Evolutionary conservation across 1,140 invertebrate species (phyloP), one percentile per base, ranked within the genome.

Genomic region (Pachypsylla venusta): DNA sequence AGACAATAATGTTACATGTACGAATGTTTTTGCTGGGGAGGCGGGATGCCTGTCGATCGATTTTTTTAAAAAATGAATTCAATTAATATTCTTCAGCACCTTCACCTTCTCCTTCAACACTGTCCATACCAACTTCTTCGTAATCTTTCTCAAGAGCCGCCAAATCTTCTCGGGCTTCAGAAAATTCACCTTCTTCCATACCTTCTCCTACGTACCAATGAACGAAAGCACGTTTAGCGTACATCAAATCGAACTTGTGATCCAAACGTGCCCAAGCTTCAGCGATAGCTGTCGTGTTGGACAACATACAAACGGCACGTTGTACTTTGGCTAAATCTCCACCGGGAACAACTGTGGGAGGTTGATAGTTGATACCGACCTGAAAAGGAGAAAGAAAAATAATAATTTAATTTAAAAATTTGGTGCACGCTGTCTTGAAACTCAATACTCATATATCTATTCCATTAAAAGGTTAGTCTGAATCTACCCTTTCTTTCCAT

Each of bases 291-390:
- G 76, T 77, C 1, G 75, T 78, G 67, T 79, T 79, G 53, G 73
- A 75, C 62, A 91, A 70, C 85, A 90, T 87, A 70, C 87, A 89
- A 10, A 90, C 85, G 3, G 87, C 87, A 60, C 86, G 76, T 68
- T 86, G 83, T 10, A 89, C 85, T 70, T 88, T 87, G 30, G 88
- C 87, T 62, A 91, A 71, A 72, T 91, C 87, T 67, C 81, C 87
- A 66, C 75, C 89, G 62, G 77, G 88, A 66, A 79, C 87, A 61
- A 86, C 85, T 10, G 83, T 87, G 1, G 87, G 87, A 85, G 83
- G 78, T 64, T 80, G 78, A 65, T 80, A 74, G 70, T 78, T 79
- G 62, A 79, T 78, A 7, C 69, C 69, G 69, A 67, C 77, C 71
- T 90, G n/a, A n/a, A n/a, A n/a, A n/a, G n/a, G n/a, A n/a, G n/a